Evolutionary conservation across 2,797 vertebrate genomes (phyloP).

Genomic region (Fistularia commersonii): DNA sequence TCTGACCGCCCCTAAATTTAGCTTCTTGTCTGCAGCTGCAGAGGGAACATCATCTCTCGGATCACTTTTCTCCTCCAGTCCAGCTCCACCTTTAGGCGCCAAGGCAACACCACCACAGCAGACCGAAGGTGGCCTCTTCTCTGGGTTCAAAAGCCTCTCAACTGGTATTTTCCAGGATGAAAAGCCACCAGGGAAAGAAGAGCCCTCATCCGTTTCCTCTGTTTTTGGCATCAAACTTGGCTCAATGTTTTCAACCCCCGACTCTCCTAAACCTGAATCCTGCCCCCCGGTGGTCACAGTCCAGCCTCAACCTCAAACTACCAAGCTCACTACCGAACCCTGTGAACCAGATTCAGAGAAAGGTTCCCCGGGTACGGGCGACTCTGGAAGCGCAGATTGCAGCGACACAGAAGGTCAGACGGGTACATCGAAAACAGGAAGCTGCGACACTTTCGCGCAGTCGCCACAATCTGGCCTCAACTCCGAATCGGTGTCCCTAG

Average conservation of each 20-base stretch:
- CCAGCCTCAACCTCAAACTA: constrained; percentile 53
- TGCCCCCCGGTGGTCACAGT: constrained; percentile 41
- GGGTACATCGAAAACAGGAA: constrained; percentile 63
- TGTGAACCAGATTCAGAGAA: constrained; percentile 50
- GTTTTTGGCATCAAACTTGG: constrained; percentile 77
- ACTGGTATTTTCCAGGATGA: constrained; percentile 84
- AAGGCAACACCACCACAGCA: constrained; percentile 59
- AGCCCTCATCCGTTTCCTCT: constrained; percentile 62
- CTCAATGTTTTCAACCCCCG: constrained; percentile 70
- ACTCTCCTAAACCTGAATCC: constrained; percentile 50
- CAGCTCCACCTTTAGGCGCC: constrained; percentile 47
- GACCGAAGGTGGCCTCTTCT: constrained; percentile 73
- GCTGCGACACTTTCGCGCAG: constrained; percentile 53
- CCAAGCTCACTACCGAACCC: constrained; percentile 30
- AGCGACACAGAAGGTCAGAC: constrained; percentile 65
- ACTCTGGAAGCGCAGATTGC: constrained; percentile 63
- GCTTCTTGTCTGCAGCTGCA: constrained; percentile 75
- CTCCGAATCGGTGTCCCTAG: constrained; percentile 32
- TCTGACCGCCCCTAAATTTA: constrained; percentile 72
- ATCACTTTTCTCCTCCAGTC: constrained; percentile 80
- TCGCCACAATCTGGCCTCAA: constrained; percentile 39
- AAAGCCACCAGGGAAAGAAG: constrained; percentile 65
- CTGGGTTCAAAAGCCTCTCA: constrained; percentile 86
- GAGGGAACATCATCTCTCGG: constrained; percentile 77
- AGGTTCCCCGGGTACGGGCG: constrained; percentile 57